A percentile compares a stretch with the other conserved stretches of the same genome.
Evolutionary conservation across 2,888 invertebrate genomes (phyloP).

Genomic region (Tridacna gigas): DNA sequence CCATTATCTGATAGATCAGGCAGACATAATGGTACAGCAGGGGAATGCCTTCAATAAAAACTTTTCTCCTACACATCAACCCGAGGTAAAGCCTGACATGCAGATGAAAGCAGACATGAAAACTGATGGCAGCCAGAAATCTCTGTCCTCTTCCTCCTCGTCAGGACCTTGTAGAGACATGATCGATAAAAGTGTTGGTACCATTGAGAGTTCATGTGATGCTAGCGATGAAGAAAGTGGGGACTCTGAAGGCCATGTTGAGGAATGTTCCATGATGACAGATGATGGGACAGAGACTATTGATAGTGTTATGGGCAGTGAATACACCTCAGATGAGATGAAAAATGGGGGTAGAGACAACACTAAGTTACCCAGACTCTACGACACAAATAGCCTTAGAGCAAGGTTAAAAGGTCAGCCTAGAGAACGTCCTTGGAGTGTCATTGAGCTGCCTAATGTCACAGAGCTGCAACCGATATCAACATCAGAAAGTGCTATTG

Average conservation of each 20-base stretch:
- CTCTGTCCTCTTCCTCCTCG: slow-evolving; percentile 55
- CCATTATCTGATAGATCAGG: slow-evolving; percentile 76
- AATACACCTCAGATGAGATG: slow-evolving; percentile 74
- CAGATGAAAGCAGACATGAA: slow-evolving; percentile 46
- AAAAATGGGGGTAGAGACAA: slow-evolving; percentile 60
- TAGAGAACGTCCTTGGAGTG: slow-evolving; percentile 92
- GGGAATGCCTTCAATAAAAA: slow-evolving; percentile 57
- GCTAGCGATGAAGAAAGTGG: slow-evolving; percentile 80
- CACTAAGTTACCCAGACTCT: slow-evolving; percentile 62
- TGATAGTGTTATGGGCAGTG: slow-evolving; percentile 76
- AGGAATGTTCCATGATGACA: slow-evolving; percentile 75
- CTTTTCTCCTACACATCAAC: slow-evolving; percentile 47
- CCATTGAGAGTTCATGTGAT: slow-evolving; percentile 78
- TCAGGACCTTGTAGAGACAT: slow-evolving; percentile 43
- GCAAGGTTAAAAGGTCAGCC: slow-evolving; percentile 50
- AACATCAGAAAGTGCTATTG: slow-evolving; percentile 94
- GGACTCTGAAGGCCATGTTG: slow-evolving; percentile 67
- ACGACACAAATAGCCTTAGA: slow-evolving; percentile 69
- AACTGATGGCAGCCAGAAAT: slow-evolving; percentile 51
- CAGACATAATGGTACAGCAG: slow-evolving; percentile 75
- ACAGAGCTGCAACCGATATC: slow-evolving; percentile 89
- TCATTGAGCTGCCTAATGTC: slow-evolving; percentile 93
- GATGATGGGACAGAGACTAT: slow-evolving; percentile 78
- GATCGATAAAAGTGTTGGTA: slow-evolving; percentile 63
- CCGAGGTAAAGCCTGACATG: not conserved